A percentile compares a stretch with the other conserved stretches of the same genome.
Conservation (phyloP, 2,113 vertebrate genomes). For the Fregata magnificens region DNA sequence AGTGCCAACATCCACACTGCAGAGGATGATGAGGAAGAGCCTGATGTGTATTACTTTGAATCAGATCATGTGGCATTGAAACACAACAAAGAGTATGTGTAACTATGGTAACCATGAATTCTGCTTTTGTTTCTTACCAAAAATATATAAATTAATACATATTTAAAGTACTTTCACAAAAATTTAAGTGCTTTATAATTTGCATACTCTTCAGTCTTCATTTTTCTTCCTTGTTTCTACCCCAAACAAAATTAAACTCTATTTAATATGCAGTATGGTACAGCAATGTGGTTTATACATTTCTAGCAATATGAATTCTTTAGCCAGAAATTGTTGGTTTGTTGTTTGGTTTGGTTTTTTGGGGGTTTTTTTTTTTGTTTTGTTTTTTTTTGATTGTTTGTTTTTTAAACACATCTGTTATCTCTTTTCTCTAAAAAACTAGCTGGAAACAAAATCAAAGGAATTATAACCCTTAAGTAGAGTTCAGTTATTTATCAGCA, state of each 20-base stretch:
- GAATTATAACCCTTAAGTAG: not conserved
- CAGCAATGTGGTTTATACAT: constrained; percentile 41
- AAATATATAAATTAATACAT: not conserved
- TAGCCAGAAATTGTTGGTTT: not conserved
- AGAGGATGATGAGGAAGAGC: constrained; percentile 94
- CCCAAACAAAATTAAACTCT: constrained; percentile 28
- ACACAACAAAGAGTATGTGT: constrained; percentile 99
- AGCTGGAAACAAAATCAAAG: not conserved
- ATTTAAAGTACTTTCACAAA: not conserved
- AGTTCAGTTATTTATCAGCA: not conserved
- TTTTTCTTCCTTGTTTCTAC: constrained; percentile 8
- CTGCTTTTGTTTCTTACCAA: constrained; percentile 77
- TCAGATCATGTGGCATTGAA: constrained; percentile 99
- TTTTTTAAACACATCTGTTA: not conserved
- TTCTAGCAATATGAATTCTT: not conserved
- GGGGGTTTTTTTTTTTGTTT: no score
- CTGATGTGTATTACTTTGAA: constrained; percentile 99
- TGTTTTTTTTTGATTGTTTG: not conserved
- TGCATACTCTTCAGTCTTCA: not conserved
- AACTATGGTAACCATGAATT: constrained; percentile 85
- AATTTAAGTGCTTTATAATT: not conserved
- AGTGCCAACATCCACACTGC: constrained; percentile 79
- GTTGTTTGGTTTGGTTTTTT: no score
- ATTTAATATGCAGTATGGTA: constrained; percentile 53
- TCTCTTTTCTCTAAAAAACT: not conserved